These are phyloP conservation scores for Etheostoma spectabile DNA, from an alignment of 2,113 vertebrate species.

Conservation along the genomic window DNA sequence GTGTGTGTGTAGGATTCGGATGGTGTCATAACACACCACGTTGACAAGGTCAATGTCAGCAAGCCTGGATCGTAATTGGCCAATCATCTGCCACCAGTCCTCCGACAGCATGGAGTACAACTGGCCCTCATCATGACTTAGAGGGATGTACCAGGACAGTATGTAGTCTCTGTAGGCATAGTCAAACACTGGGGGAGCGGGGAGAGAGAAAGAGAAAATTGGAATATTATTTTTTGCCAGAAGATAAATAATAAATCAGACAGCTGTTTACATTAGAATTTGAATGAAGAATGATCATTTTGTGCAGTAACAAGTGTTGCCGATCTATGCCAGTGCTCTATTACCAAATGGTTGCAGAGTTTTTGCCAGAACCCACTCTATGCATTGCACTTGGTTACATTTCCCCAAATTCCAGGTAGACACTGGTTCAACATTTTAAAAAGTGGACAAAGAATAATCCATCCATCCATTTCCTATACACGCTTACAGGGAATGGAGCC, in stretches of 20 bases:
- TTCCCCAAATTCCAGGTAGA: conserved; percentile 28
- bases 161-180: conserved; percentile 96
- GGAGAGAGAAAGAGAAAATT: conserved; percentile 40
- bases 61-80: conserved; percentile 89
- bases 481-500: background rate
- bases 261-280: background rate
- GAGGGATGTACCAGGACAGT: conserved; percentile 92
- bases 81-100: conserved; percentile 96
- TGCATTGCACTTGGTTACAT: background rate
- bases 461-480: background rate
- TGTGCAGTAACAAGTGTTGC: background rate
- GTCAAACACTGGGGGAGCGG: conserved; percentile 90
- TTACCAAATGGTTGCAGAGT: background rate
- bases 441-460: background rate
- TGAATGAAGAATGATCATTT: background rate
- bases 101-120: conserved; percentile 94
- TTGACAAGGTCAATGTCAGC: conserved; percentile 93
- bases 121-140: conserved; percentile 94
- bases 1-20: conserved; percentile 91
- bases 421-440: background rate
- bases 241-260: background rate
- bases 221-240: background rate
- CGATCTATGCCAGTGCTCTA: background rate
- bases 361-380: background rate
- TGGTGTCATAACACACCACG: conserved; percentile 93